Evolutionary conservation across 2,888 invertebrate species (phyloP), one percentile per base, ranked within the genome.

Genomic region (Ichneumoninae sp.): DNA sequence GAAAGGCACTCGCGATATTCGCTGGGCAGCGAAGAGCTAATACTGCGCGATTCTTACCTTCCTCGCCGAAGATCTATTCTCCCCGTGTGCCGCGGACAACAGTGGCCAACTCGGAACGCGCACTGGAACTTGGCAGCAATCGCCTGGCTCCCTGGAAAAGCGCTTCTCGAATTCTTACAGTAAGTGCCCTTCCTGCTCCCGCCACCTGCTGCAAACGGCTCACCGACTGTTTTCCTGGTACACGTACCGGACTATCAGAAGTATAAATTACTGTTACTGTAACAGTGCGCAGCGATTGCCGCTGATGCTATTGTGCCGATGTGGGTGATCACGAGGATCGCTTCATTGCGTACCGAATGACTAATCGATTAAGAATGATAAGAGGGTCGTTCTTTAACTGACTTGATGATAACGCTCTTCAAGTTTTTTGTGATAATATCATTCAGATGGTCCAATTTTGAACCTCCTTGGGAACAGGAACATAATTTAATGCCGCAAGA

Each of bases 1-100:
- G 85, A 68, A 87, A 86, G 84, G 87, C 68, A 83, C 84, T 86
- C 84, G 86, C 76, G 86, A 78, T 86, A 86, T 86, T 86, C 79
- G 77, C 81, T 44, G 19, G 50, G 66, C 62, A 80, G 50, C 33
- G 76, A 80, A 80, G 68, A 16, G 60, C 65, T 57, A 78, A 86
- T 71, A 79, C 76, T 68, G 65, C 69, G 68, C 78, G 78, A 84
- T 84, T 82, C 84, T 70, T 82, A 70, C 76, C 79, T 71, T 82
- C 86, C 75, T 79, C 60, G 62, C 44, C 74, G 79, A 57, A 79
- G 82, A 84, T 84, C 79, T 82, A 71, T 84, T 79, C 71, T 79
- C 75, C 66, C 8, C 69, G n/a, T 26, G 44, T 66, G 79, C 50
- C 66, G 44, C 70, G 70, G 70, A 84, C 70, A 82, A 79, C 83